phyloP scores from a whole-genome alignment of 1,140 invertebrate genomes.

The Sitobion miscanthi region DNA sequence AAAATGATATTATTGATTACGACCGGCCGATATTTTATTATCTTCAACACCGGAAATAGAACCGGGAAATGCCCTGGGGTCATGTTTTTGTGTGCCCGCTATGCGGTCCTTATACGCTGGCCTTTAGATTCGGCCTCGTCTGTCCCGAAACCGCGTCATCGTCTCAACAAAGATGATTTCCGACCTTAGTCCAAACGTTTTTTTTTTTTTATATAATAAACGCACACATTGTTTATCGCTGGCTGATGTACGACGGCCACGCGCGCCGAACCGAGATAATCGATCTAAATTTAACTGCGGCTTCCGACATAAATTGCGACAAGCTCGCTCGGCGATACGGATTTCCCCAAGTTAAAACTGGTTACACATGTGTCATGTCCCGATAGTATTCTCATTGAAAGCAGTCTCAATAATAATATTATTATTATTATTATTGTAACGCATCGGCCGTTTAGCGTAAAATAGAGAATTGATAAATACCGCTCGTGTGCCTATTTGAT shows the following conservation, averaged over 20 bases:
- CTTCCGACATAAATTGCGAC: background rate
- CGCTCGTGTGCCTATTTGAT: background rate
- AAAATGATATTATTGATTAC: background rate
- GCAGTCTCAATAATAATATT: background rate
- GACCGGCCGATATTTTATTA: background rate
- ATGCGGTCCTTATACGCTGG: background rate
- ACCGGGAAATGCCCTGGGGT: slow-evolving; percentile 27
- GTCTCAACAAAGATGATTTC: slow-evolving; percentile 3
- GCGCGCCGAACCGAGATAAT: background rate
- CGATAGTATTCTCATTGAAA: background rate
- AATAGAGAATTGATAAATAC: background rate
- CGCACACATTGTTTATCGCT: background rate
- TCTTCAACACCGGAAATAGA: slow-evolving; percentile 34
- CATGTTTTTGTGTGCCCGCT: background rate
- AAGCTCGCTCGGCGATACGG: background rate
- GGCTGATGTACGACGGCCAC: background rate
- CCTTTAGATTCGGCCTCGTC: slow-evolving; percentile 39
- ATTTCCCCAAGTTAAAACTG: slow-evolving; percentile 14
- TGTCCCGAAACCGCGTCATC: background rate
- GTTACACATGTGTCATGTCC: background rate
- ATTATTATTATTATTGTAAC: background rate
- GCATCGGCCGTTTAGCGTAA: background rate
- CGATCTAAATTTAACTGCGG: background rate
- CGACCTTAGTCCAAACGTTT: slow-evolving; percentile 24
- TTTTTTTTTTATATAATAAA: background rate